A percentile compares a stretch with the other conserved stretches of the same genome.
Evolutionary conservation across 1,140 invertebrate genomes (phyloP).

Genomic region (fruit fly (Drosophila melanogaster)): Release_6_plus_ISO1_MT NT_033779.5:7611501-7612000

Average conservation of each 20-base stretch:
- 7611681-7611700: no score
- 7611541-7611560: conserved; percentile 53
- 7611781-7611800: no score
- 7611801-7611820: no score
- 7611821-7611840: conserved; percentile 1
- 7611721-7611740: no score
- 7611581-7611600: conserved; percentile 77
- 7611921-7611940: conserved; percentile 33
- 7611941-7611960: conserved; percentile 61
- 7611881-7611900: conserved; percentile 57
- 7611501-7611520: conserved; percentile 44
- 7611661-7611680: no score
- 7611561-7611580: conserved; percentile 54
- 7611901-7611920: conserved; percentile 43
- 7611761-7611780: no score
- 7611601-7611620: conserved; percentile 33
- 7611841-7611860: conserved; percentile 32
- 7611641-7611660: background rate
- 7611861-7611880: conserved; percentile 48
- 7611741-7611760: no score
- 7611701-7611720: no score
- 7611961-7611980: conserved; percentile 83
- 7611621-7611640: conserved; percentile 18
- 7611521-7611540: conserved; percentile 55
- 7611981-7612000: conserved; percentile 57